These are phyloP conservation scores for Siderastrea radians DNA, from an alignment of 92 coral and sea anemone genomes.

Conservation along the genomic window DNA sequence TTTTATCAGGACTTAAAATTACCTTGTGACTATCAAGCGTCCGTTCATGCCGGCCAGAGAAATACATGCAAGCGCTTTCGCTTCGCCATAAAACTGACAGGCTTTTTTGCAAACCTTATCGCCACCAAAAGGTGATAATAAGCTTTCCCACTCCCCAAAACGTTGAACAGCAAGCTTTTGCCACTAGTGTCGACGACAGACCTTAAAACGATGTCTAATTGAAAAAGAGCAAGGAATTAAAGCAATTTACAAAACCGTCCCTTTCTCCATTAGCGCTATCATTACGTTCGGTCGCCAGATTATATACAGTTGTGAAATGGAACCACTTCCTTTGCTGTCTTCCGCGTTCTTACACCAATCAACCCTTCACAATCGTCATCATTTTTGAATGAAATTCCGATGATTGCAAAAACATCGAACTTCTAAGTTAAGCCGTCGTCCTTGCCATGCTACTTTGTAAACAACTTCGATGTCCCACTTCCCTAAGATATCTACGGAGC, in stretches of 20 bases:
- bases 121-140: not conserved
- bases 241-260: conserved; percentile 19
- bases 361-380: not conserved
- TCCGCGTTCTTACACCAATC: conserved; percentile 26
- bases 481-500: conserved; percentile 12
- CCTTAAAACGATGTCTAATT: conserved; percentile 8
- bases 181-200: not conserved
- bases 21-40: conserved; percentile 29
- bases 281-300: not conserved
- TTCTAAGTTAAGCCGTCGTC: not conserved
- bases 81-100: not conserved
- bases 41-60: conserved; percentile 3
- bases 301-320: not conserved
- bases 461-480: conserved; percentile 27
- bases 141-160: not conserved
- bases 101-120: not conserved
- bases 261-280: conserved; percentile 7
- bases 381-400: not conserved
- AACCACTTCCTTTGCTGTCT: not conserved
- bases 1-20: conserved; percentile 61
- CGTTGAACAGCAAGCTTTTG: not conserved
- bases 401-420: not conserved
- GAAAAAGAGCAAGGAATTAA: conserved; percentile 21
- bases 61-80: not conserved
- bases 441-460: conserved; percentile 21